Base-by-base conservation (phyloP, 2,888 invertebrate genomes). In the Lasioglossum morio region DNA sequence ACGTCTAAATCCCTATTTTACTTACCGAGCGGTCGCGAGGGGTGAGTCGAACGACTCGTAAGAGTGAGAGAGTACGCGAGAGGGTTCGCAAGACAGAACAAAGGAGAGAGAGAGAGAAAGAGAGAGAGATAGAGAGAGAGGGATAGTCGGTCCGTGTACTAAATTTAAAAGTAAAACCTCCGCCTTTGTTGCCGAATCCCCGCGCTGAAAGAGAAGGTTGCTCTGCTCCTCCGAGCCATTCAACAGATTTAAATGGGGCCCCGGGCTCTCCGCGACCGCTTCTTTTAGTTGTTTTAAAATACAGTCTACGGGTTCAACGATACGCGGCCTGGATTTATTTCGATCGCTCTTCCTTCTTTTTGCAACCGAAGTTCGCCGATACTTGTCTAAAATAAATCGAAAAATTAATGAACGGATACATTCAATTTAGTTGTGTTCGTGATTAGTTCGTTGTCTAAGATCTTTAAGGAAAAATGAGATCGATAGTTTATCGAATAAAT, bases 131-230 rank as follows among this genome's bases (percentile, higher is more conserved):
- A 57, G 88, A 75, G 87, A 75, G 82, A 84, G 73, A 76, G 88
- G 87, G 83, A 73, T 87, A 89, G 87, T 89, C 91, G 34, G 88
- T 90, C 89, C 92, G 93, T 93, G 94, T 94, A 94, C 93, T 94
- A 94, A 94, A 94, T 94, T 94, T 94, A 93, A 93, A 92, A 93
- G 93, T 94, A 94, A 94, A 93, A 93, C 94, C 94, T 91, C 92
- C 90, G 94, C 92, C 93, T 94, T 94, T 94, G 93, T 94, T 94
- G 91, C 92, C 91, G 93, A 94, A 93, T 92, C 93, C 93, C 92
- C 81, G 89, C 87, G 91, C 88, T 91, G 93, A 92, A 93, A 94
- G 93, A 92, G 90, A 92, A 90, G 89, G 92, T 91, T 90, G 92
- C 89, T 90, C 88, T 87, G 88, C 91, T 91, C 88, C 89, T 89